A percentile compares a stretch with the other conserved stretches of the same genome.
These are phyloP conservation scores for Plecturocebus donacophilus DNA, from an alignment of 2,113 vertebrate genomes.

Conservation along the genomic window DNA sequence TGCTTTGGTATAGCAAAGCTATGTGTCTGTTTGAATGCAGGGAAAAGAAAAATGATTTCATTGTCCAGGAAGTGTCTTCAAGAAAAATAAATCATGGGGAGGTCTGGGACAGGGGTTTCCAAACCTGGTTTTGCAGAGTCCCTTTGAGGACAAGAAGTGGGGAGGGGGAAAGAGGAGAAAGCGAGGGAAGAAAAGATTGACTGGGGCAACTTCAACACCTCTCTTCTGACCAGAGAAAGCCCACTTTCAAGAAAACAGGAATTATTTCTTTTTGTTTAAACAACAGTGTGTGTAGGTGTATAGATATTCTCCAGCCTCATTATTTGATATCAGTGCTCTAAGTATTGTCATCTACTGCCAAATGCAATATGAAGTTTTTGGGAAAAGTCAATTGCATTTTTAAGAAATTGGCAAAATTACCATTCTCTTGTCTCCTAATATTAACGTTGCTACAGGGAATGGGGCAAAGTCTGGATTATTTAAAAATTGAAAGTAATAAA, in stretches of 20 bases:
- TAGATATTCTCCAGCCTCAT: not conserved
- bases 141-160: not conserved
- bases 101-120: not conserved
- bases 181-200: not conserved
- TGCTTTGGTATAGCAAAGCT: not conserved
- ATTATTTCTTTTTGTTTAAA: not conserved
- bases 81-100: not conserved
- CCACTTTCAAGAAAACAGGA: not conserved
- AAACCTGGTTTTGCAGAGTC: not conserved
- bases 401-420: slow-evolving; percentile 31
- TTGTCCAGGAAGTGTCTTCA: not conserved
- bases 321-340: not conserved
- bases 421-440: slow-evolving; percentile 28
- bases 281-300: not conserved
- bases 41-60: not conserved
- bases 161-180: not conserved
- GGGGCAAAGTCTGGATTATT: not conserved
- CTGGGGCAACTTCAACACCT: not conserved
- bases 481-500: slow-evolving; percentile 19
- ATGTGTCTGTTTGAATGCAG: not conserved
- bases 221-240: not conserved
- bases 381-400: not conserved
- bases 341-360: slow-evolving; percentile 25
- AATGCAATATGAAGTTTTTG: slow-evolving; percentile 20
- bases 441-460: not conserved